Percentiles rank a stretch among this genome's conserved stretches.
These are phyloP conservation scores for Odontophorus gujanensis DNA, from an alignment of 2,113 vertebrate genomes.

Conservation along the genomic window DNA sequence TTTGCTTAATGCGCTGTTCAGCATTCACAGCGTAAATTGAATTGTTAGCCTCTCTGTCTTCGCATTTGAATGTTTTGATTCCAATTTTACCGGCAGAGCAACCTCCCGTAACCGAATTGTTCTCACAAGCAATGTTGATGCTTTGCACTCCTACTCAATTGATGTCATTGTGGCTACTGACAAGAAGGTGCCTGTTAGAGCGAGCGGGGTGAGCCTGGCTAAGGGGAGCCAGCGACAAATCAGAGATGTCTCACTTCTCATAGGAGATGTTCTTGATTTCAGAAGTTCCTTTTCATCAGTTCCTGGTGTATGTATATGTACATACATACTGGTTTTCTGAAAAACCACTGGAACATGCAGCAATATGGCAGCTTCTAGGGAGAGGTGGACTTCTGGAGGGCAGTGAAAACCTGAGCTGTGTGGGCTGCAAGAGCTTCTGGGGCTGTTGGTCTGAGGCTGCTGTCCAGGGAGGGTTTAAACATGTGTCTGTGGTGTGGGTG, in stretches of 20 bases:
- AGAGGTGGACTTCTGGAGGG: background rate
- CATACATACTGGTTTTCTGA: background rate
- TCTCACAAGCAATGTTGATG: constrained; percentile 47
- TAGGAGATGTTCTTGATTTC: background rate
- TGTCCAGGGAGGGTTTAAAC: background rate
- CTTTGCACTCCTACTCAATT: constrained; percentile 57
- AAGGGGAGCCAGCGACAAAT: background rate
- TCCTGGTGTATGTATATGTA: background rate
- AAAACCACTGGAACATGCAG: background rate
- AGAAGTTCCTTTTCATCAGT: background rate
- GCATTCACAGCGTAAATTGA: constrained; percentile 52
- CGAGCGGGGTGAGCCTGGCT: background rate
- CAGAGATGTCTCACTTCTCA: constrained; percentile 14
- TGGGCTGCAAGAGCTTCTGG: background rate
- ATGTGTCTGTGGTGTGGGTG: background rate
- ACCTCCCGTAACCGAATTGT: constrained; percentile 53
- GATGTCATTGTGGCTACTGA: constrained; percentile 40
- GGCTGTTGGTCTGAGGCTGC: background rate
- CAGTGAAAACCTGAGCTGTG: background rate
- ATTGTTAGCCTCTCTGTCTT: constrained; percentile 58
- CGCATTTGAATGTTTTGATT: constrained; percentile 62
- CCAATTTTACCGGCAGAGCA: constrained; percentile 47
- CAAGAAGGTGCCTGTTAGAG: constrained; percentile 55
- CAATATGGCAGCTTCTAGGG: background rate
- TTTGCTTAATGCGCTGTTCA: constrained; percentile 57